phyloP scores from a whole-genome alignment of 2,797 vertebrate species.

The Enteromius trimaculatus region DNA sequence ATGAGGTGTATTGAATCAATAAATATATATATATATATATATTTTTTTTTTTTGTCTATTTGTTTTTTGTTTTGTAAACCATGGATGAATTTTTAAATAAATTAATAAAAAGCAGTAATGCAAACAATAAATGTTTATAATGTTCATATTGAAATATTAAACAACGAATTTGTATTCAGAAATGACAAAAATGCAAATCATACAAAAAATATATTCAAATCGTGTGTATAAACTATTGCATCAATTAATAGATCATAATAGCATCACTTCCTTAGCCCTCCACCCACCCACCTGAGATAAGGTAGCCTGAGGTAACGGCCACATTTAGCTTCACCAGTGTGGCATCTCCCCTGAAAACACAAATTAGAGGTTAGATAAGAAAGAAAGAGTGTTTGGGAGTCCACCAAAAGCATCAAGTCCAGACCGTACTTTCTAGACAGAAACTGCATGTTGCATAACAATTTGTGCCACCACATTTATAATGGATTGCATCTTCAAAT shows the following conservation, averaged over 20 bases:
- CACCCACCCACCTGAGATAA: constrained; percentile 81
- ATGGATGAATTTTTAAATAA: not conserved
- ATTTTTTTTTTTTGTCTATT: too few relatives aligned
- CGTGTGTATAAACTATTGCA: not conserved
- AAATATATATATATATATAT: not conserved
- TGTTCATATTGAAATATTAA: not conserved
- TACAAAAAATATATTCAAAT: not conserved
- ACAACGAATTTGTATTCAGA: not conserved
- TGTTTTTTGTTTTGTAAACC: too few relatives aligned
- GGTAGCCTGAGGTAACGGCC: constrained; percentile 84
- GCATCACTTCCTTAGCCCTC: not conserved
- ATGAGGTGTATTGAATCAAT: not conserved
- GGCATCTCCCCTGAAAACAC: constrained; percentile 80
- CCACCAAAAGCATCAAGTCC: not conserved
- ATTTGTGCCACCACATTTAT: not conserved
- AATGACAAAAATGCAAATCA: not conserved
- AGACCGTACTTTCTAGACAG: not conserved
- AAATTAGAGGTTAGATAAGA: constrained; percentile 40
- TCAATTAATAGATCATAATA: not conserved
- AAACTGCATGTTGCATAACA: not conserved
- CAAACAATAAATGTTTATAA: not conserved
- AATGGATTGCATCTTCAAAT: constrained; percentile 2
- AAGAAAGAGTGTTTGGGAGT: not conserved
- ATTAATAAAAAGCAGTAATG: not conserved
- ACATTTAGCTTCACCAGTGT: constrained; percentile 80